These are phyloP conservation scores for Habroteleia sp. DNA, from an alignment of 2,888 invertebrate species.

Conservation along the genomic window DNA sequence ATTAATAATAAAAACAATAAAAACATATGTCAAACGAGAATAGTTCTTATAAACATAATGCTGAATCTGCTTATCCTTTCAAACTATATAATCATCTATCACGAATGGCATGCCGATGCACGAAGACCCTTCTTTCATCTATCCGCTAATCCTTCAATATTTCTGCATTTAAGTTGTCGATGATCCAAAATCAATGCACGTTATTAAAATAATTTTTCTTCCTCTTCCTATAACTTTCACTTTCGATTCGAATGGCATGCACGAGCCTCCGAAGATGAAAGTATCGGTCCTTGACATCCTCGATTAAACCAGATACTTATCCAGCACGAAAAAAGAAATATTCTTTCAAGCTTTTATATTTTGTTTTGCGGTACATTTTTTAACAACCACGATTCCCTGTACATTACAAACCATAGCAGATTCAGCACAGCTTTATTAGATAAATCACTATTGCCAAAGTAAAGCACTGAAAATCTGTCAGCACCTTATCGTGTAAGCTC, in stretches of 20 bases:
- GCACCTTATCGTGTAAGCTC: constrained; percentile 79
- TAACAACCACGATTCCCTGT: constrained; percentile 2
- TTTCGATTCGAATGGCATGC: constrained; percentile 43
- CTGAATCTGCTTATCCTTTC: constrained; percentile 69
- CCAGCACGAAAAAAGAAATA: constrained; percentile 30
- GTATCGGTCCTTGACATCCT: constrained; percentile 50
- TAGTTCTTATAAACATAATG: constrained; percentile 46
- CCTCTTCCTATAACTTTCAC: constrained; percentile 26
- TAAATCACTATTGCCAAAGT: constrained; percentile 42
- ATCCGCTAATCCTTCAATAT: not conserved
- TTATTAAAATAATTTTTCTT: constrained; percentile 9
- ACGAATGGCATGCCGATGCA: constrained; percentile 80
- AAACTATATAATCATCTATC: constrained; percentile 54
- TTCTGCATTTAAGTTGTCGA: constrained; percentile 22
- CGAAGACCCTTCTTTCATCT: constrained; percentile 69
- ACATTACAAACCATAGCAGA: constrained; percentile 66
- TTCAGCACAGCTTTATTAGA: constrained; percentile 71
- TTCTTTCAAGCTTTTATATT: constrained; percentile 25
- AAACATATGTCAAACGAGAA: no score
- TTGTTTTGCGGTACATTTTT: constrained; percentile 22
- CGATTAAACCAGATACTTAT: constrained; percentile 5
- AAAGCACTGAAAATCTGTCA: constrained; percentile 72
- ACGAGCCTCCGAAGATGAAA: constrained; percentile 39
- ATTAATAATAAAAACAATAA: constrained; percentile 10
- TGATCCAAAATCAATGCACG: constrained; percentile 9